Percentiles rank a stretch among this genome's conserved stretches.
Conservation (phyloP, 2,888 invertebrate genomes). For the Sphaerophoria rueppellii region DNA sequence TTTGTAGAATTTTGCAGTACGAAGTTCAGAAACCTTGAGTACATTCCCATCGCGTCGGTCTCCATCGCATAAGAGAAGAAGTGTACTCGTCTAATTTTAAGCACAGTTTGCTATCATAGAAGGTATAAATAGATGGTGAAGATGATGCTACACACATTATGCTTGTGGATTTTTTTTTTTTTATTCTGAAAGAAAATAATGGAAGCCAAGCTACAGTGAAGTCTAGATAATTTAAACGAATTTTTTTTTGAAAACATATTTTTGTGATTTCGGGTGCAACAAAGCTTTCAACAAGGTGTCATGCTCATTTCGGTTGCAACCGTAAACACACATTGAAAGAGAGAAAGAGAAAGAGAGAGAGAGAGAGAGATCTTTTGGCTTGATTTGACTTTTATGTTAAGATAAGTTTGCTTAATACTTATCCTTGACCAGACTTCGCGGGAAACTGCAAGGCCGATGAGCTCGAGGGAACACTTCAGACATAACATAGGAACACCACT, state of each 20-base stretch:
- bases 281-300: too few relatives aligned
- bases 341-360: too few relatives aligned
- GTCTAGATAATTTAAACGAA: constrained; percentile 1
- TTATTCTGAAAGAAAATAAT: background rate
- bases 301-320: too few relatives aligned
- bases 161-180: background rate
- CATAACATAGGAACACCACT: too few relatives aligned
- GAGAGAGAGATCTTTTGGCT: too few relatives aligned
- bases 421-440: too few relatives aligned
- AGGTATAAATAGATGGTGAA: constrained; percentile 65
- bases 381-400: too few relatives aligned
- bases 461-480: too few relatives aligned
- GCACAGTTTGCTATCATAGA: constrained; percentile 54
- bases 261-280: background rate
- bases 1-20: constrained; percentile 21
- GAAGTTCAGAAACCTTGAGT: constrained; percentile 69
- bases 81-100: constrained; percentile 62
- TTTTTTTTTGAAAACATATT: background rate
- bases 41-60: constrained; percentile 40
- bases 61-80: background rate
- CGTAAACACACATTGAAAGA: too few relatives aligned
- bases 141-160: constrained; percentile 27
- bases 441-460: too few relatives aligned
- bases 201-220: constrained; percentile 26
- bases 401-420: too few relatives aligned